Evolutionary conservation across 2,888 invertebrate genomes (phyloP).

Genomic region (Acrobasis suavella): DNA sequence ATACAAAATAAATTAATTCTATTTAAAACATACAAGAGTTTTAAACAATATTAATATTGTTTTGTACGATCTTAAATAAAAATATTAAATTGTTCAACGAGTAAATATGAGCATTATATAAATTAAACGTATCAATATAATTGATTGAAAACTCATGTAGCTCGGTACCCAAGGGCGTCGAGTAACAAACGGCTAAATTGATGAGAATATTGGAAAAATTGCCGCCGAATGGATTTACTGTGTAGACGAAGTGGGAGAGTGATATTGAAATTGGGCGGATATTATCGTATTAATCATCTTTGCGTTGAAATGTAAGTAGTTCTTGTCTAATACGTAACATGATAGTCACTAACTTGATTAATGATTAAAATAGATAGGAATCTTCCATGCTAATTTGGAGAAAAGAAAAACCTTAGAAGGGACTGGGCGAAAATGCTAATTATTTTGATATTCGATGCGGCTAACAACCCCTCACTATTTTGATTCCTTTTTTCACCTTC

Average conservation of each 20-base stretch:
- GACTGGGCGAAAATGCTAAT: too few relatives aligned
- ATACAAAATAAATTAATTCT: too few relatives aligned
- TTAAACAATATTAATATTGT: too few relatives aligned
- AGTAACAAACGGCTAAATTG: conserved; percentile 19
- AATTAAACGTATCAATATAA: conserved; percentile 17
- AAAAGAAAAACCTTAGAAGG: too few relatives aligned
- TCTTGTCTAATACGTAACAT: too few relatives aligned
- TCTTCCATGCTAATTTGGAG: too few relatives aligned
- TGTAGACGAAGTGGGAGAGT: conserved; percentile 6
- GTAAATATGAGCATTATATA: conserved; percentile 2
- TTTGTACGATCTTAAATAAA: not conserved
- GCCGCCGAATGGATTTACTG: conserved; percentile 20
- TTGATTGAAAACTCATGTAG: conserved; percentile 16
- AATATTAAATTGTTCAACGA: conserved; percentile 4
- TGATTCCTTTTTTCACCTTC: too few relatives aligned
- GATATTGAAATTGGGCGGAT: conserved; percentile 10
- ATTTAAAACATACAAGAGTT: too few relatives aligned
- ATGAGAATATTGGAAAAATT: conserved; percentile 21
- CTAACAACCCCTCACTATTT: too few relatives aligned
- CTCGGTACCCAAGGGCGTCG: conserved; percentile 9
- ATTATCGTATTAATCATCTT: conserved; percentile 8
- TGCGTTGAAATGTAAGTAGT: not conserved
- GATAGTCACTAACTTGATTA: too few relatives aligned
- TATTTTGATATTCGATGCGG: too few relatives aligned
- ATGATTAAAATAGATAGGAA: too few relatives aligned